Evolutionary conservation across 1,140 invertebrate genomes (phyloP).

Genomic region (Hycleus phaleratus): DNA sequence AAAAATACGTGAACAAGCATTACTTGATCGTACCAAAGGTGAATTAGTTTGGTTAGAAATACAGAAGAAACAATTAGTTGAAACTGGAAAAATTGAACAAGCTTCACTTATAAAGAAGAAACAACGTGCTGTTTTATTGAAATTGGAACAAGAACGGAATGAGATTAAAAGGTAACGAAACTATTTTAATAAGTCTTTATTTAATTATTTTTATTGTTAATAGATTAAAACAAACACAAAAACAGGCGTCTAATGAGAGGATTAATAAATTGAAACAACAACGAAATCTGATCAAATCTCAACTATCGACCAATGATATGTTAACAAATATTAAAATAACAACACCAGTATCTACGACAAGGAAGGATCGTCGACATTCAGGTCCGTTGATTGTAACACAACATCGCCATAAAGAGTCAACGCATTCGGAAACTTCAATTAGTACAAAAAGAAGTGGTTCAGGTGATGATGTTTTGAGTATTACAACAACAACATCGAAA

Average conservation of each 20-base stretch:
- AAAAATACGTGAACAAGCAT: conserved; percentile 36
- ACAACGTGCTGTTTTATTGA: conserved; percentile 37
- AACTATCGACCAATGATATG: conserved; percentile 29
- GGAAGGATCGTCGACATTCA: conserved; percentile 12
- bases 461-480: conserved; percentile 14
- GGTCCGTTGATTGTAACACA: conserved; percentile 33
- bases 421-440: conserved; percentile 20
- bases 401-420: conserved; percentile 15
- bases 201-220: neutral
- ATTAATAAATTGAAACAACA: conserved; percentile 34
- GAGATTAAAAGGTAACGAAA: conserved; percentile 39
- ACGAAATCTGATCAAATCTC: conserved; percentile 34
- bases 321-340: conserved; percentile 23
- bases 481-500: conserved; percentile 18
- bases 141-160: conserved; percentile 36
- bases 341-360: neutral
- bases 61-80: conserved; percentile 37
- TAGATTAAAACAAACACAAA: conserved; percentile 39
- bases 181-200: neutral
- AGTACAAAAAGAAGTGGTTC: conserved; percentile 19
- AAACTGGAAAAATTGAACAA: conserved; percentile 36
- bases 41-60: conserved; percentile 39
- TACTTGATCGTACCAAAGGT: conserved; percentile 36
- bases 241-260: conserved; percentile 33
- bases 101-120: conserved; percentile 39